A percentile compares a stretch with the other conserved stretches of the same genome.
phyloP scores from a whole-genome alignment of 2,113 vertebrate genomes.

The Misgurnus anguillicaudatus region DNA sequence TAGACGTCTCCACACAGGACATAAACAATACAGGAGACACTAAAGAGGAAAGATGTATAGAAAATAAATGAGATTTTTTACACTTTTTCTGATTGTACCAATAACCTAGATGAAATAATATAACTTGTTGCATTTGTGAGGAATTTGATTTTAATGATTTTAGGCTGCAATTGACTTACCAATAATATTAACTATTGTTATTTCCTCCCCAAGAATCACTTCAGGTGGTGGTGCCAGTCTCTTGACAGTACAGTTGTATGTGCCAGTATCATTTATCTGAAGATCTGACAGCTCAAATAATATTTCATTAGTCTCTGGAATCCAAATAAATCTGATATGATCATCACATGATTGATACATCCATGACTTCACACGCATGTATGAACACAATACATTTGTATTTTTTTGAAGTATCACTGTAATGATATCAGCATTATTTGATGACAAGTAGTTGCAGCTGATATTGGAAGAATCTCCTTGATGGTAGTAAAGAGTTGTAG shows the following conservation, averaged over 20 bases:
- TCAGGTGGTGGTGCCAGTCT: constrained; percentile 30
- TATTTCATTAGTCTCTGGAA: constrained; percentile 32
- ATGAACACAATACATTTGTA: not conserved
- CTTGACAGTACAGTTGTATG: constrained; percentile 36
- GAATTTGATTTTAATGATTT: not conserved
- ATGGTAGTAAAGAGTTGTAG: constrained; percentile 1
- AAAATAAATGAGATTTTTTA: too few species aligned
- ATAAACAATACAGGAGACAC: constrained; percentile 38
- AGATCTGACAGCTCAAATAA: constrained; percentile 35
- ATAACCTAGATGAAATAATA: too few species aligned
- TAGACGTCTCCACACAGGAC: constrained; percentile 23
- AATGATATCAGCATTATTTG: not conserved
- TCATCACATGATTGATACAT: not conserved
- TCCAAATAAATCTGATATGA: constrained; percentile 18
- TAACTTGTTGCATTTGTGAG: too few species aligned
- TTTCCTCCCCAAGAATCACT: not conserved
- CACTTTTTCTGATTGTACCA: too few species aligned
- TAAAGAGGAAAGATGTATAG: constrained; percentile 4
- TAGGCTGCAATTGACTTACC: constrained; percentile 30
- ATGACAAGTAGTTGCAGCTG: constrained; percentile 18
- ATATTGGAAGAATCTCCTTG: constrained; percentile 29
- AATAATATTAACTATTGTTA: constrained; percentile 15
- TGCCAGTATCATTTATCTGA: constrained; percentile 24
- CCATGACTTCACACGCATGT: not conserved
- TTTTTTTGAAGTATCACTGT: not conserved